These are phyloP conservation scores for Neocrepidodera transversa DNA, from an alignment of 2,888 invertebrate species.

Conservation along the genomic window DNA sequence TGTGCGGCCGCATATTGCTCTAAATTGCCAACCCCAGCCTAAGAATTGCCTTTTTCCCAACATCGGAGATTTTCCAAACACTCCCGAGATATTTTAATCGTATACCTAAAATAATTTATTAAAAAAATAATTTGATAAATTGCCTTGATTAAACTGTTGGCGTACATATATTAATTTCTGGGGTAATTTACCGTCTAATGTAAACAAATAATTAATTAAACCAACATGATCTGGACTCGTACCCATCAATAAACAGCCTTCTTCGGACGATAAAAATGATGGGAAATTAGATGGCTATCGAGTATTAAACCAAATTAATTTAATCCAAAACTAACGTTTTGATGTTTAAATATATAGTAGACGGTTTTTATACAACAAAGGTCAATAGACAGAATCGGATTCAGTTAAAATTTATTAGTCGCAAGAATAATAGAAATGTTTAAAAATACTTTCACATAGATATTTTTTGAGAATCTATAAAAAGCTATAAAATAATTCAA, in stretches of 20 bases:
- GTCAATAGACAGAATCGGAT: background rate
- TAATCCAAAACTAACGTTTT: constrained; percentile 34
- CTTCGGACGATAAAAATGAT: constrained; percentile 30
- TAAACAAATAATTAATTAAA: constrained; percentile 18
- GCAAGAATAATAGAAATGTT: too few relatives aligned
- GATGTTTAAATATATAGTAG: constrained; percentile 26
- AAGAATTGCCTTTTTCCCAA: constrained; percentile 38
- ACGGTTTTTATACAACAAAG: background rate
- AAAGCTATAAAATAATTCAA: too few relatives aligned
- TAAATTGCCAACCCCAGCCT: constrained; percentile 40
- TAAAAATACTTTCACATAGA: too few relatives aligned
- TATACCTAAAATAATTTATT: too few relatives aligned
- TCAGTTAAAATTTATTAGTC: too few relatives aligned
- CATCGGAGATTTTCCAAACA: constrained; percentile 11
- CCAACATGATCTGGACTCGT: constrained; percentile 9
- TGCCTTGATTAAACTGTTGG: background rate
- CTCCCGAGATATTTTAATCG: background rate
- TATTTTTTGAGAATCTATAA: too few relatives aligned
- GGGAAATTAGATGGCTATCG: constrained; percentile 51
- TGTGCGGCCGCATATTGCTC: constrained; percentile 45
- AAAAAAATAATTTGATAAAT: too few relatives aligned
- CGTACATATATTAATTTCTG: constrained; percentile 10
- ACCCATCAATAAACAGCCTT: constrained; percentile 19
- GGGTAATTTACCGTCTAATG: constrained; percentile 9
- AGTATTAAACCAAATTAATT: constrained; percentile 51